Evolutionary conservation across 1,140 invertebrate species (phyloP), one percentile per base, ranked within the genome.

Genomic region (Tetraneura akinire): DNA sequence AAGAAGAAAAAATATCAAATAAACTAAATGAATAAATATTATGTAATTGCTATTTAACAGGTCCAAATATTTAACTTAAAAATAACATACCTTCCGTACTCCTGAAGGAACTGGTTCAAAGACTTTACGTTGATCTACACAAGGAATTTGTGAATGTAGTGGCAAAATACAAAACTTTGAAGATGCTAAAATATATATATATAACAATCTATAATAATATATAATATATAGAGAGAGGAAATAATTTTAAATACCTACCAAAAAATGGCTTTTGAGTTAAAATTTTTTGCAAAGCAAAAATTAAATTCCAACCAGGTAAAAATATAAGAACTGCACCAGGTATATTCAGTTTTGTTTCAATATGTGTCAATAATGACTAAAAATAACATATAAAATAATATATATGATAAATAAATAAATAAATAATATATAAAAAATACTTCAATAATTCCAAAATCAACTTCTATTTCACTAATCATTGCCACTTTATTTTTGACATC

Each of bases 251-350:
- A 68, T 16, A 66, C 64, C 53, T 37, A 88, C 89, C 94, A 86
- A 95, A 97, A 16, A 91, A 82, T 1, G 91, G 90, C 86, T 92
- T 91, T 81, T 91, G 89, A 82, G 91, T 91, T 11, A 98, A 87
- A 84, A 94, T 91, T 85, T 93, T 93, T 91, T 97, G 92, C 9
- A 98, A 85, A 0, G 94, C 92, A 86, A 97, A 97, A 81, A 98
- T 98, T 0, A 97, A 85, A 86, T 95, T 96, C 95, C 95, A 97
- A 0, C 96, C 96, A 10, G 96, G 96, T 0, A 98, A 86, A 85
- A 98, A 98, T 2, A 98, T 88, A 0, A 98, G 86, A 8, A 98
- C 91, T 0, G 96, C 95, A 1, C 96, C 96, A 1, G 91, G 90
- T 23, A 91, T 88, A 49, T 90, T 87, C 71, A 94, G 88, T 0